A percentile compares a stretch with the other conserved stretches of the same genome.
Evolutionary conservation across 2,888 invertebrate genomes (phyloP).

Genomic region (Argyresthia albistria): DNA sequence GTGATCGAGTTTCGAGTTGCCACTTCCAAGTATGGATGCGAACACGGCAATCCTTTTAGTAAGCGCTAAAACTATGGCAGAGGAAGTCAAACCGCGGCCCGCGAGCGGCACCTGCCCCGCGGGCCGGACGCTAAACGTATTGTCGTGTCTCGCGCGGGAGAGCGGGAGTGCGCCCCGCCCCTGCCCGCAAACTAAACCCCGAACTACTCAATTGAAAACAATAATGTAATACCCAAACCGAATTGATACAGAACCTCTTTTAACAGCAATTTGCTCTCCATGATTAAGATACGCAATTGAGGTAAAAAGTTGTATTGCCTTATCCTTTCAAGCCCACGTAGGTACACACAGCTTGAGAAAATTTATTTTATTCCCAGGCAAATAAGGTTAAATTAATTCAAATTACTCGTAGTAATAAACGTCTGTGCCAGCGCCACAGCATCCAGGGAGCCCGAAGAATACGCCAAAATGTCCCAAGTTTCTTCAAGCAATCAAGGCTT

Average conservation of each 20-base stretch:
- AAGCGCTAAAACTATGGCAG: conserved; percentile 51
- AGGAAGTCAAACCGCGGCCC: conserved; percentile 45
- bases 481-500: conserved; percentile 72
- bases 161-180: conserved; percentile 18
- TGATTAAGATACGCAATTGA: not conserved
- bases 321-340: conserved; percentile 2
- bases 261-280: not conserved
- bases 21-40: conserved; percentile 6
- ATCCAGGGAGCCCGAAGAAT: conserved; percentile 69
- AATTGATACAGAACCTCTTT: conserved; percentile 13
- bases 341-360: conserved; percentile 1
- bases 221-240: too few species aligned
- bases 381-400: conserved; percentile 55
- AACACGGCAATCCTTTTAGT: conserved; percentile 68
- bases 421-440: conserved; percentile 57
- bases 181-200: conserved; percentile 57
- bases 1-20: not conserved
- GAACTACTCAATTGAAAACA: conserved; percentile 67
- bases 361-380: conserved; percentile 21
- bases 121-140: conserved; percentile 48
- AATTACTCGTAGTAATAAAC: conserved; percentile 61
- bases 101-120: conserved; percentile 21
- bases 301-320: not conserved
- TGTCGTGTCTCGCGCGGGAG: conserved; percentile 45
- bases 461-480: conserved; percentile 71